Conservation (phyloP, 2,888 invertebrate species). For the Epirrhoe alternata region DNA sequence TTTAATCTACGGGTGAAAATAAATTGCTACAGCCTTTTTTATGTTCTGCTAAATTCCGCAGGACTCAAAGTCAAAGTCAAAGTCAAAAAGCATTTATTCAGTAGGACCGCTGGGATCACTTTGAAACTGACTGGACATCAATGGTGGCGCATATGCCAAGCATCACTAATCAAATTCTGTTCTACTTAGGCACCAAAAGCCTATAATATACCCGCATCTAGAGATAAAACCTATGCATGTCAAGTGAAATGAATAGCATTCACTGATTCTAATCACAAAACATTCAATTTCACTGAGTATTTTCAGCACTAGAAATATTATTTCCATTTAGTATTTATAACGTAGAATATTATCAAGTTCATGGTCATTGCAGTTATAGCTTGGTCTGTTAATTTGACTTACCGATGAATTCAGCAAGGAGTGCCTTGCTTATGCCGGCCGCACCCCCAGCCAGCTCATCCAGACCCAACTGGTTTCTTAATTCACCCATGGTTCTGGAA, state of each 20-base stretch:
- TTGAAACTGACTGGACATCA: too few relatives aligned
- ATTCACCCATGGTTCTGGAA: constrained; percentile 82
- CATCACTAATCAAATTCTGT: neutral
- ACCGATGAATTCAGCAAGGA: constrained; percentile 94
- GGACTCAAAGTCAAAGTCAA: too few relatives aligned
- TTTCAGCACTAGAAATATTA: neutral
- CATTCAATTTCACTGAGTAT: neutral
- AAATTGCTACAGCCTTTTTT: too few relatives aligned
- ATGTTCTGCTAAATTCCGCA: too few relatives aligned
- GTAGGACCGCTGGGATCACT: too few relatives aligned
- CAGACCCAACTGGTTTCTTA: constrained; percentile 88
- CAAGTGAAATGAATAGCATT: neutral
- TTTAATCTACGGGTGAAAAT: too few relatives aligned
- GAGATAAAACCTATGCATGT: neutral
- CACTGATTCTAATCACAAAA: neutral
- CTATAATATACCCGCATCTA: neutral
- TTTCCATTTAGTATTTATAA: neutral
- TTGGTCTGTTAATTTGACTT: constrained; percentile 42
- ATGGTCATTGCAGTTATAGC: constrained; percentile 7
- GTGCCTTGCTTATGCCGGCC: constrained; percentile 90
- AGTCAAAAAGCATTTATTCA: too few relatives aligned
- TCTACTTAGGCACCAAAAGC: neutral
- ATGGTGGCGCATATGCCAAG: too few relatives aligned
- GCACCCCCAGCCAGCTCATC: constrained; percentile 89
- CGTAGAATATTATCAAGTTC: neutral